Conservation (phyloP, 2,113 vertebrate genomes). For the Mandrillus leucophaeus region DNA sequence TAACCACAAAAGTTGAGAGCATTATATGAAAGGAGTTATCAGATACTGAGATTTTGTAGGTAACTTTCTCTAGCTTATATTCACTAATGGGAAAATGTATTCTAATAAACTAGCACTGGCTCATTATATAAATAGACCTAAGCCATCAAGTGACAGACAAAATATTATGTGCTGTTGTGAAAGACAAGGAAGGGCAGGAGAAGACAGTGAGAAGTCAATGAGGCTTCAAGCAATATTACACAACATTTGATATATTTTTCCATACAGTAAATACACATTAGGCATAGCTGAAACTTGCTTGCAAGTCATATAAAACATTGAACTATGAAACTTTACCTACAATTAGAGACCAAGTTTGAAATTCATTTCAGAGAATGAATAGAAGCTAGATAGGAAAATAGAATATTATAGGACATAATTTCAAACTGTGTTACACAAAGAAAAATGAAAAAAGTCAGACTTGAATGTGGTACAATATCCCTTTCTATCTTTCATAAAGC, state of each 20-base stretch:
- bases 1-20: not conserved
- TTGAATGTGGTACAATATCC: not conserved
- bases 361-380: not conserved
- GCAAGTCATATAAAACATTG: not conserved
- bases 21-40: not conserved
- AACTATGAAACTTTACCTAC: not conserved
- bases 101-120: not conserved
- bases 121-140: not conserved
- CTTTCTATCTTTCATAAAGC: not conserved
- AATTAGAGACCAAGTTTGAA: not conserved
- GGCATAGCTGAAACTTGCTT: not conserved
- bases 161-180: not conserved
- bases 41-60: not conserved
- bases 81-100: not conserved
- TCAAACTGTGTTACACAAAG: not conserved
- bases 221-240: not conserved
- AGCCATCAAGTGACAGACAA: not conserved
- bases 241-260: not conserved
- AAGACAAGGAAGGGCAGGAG: not conserved
- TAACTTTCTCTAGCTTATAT: not conserved
- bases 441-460: not conserved
- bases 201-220: not conserved
- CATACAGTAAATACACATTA: not conserved
- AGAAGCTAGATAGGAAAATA: not conserved
- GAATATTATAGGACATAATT: not conserved